Evolutionary conservation across 2,797 vertebrate genomes (phyloP).

Genomic region (Meriones psammophilus): DNA sequence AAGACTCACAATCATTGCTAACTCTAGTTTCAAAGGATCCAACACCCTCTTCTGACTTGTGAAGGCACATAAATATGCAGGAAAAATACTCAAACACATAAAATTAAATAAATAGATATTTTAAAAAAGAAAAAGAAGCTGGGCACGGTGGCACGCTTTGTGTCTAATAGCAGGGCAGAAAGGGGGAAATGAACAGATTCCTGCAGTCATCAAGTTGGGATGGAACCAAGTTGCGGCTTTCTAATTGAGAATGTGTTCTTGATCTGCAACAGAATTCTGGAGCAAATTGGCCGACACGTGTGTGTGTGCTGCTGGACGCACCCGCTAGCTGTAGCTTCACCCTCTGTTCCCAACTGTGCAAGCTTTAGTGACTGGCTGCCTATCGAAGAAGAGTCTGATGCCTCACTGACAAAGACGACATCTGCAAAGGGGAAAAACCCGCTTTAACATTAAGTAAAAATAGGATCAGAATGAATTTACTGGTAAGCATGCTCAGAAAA

Average conservation of each 20-base stretch:
- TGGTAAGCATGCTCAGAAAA: neutral
- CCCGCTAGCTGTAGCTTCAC: neutral
- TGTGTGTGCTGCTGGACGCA: neutral
- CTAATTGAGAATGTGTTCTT: constrained; percentile 87
- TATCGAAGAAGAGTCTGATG: neutral
- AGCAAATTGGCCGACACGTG: neutral
- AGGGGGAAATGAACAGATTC: constrained; percentile 88
- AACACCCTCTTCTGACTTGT: neutral
- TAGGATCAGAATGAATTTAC: neutral
- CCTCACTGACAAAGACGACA: neutral
- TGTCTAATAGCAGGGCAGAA: constrained; percentile 82
- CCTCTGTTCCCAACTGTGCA: neutral
- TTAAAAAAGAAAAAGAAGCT: too few species aligned
- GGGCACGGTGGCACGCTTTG: neutral
- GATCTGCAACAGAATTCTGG: constrained; percentile 79
- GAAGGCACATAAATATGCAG: neutral
- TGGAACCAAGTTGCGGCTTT: constrained; percentile 88
- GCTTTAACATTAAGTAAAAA: neutral
- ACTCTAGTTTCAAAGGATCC: neutral
- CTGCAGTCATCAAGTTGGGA: constrained; percentile 90
- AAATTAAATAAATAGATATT: too few species aligned
- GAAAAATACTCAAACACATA: neutral
- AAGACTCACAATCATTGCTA: neutral
- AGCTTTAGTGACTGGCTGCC: neutral
- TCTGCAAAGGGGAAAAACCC: too few species aligned